Evolutionary conservation across 2,888 invertebrate genomes (phyloP).

Genomic region (Apomyelois bistriatella): DNA sequence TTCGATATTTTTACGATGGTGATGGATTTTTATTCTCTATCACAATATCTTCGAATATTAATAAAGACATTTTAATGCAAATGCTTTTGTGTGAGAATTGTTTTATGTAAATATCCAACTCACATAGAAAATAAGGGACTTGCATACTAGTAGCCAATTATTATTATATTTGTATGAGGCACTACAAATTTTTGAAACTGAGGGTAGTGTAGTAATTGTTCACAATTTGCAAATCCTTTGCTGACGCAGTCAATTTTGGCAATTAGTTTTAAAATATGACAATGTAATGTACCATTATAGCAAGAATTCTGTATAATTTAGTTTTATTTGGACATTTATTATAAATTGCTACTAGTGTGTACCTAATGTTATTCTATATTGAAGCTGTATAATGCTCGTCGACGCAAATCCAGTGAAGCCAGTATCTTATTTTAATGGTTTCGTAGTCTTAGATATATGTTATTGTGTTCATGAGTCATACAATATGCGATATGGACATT

Average conservation of each 20-base stretch:
- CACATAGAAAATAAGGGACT: slow-evolving; percentile 18
- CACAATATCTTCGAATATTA: slow-evolving; percentile 18
- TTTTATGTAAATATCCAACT: slow-evolving; percentile 38
- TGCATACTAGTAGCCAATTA: background rate
- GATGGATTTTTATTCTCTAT: slow-evolving; percentile 22
- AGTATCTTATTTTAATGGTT: slow-evolving; percentile 33
- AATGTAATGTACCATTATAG: too few relatives aligned
- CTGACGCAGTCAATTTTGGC: too few relatives aligned
- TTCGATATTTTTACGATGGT: slow-evolving; percentile 22
- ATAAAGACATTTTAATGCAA: background rate
- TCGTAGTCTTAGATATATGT: slow-evolving; percentile 33
- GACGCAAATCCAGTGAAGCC: slow-evolving; percentile 40
- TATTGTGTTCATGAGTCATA: slow-evolving; percentile 31
- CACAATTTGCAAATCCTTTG: too few relatives aligned
- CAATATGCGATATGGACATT: slow-evolving; percentile 39
- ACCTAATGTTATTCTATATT: slow-evolving; percentile 1
- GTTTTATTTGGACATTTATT: too few relatives aligned
- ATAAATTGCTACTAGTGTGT: slow-evolving; percentile 2
- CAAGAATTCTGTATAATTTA: too few relatives aligned
- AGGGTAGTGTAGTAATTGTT: too few relatives aligned
- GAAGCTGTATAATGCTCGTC: slow-evolving; percentile 18
- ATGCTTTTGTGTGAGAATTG: slow-evolving; percentile 32
- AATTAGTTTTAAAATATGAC: too few relatives aligned
- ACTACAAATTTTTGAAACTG: too few relatives aligned
- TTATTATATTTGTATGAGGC: background rate